Conservation (phyloP, 2,113 vertebrate genomes). For the Psilopsiagon aurifrons region DNA sequence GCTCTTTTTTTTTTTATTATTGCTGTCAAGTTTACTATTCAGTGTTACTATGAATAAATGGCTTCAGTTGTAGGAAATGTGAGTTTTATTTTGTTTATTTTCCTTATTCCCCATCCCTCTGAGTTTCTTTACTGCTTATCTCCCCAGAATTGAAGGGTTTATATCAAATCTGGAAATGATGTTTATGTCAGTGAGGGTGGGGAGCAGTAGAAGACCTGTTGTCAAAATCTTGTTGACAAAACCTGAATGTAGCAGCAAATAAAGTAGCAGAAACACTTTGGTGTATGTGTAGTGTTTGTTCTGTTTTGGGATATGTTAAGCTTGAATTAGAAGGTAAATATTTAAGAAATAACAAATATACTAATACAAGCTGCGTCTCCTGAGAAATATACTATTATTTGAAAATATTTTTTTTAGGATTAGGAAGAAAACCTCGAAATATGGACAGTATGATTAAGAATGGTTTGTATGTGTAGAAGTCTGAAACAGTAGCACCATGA, state of each 20-base stretch:
- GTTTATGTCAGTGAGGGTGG: background rate
- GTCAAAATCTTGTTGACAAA: background rate
- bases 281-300: background rate
- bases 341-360: background rate
- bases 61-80: background rate
- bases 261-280: background rate
- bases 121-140: background rate
- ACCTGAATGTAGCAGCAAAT: background rate
- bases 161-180: background rate
- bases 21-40: background rate
- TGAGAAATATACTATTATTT: background rate
- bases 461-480: background rate
- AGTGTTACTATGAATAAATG: background rate
- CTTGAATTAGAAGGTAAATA: background rate
- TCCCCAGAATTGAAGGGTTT: background rate
- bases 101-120: background rate
- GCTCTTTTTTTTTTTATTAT: background rate
- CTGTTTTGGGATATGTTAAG: background rate
- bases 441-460: background rate
- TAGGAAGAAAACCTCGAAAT: background rate
- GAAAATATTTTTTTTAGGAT: background rate
- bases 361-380: background rate
- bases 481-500: background rate
- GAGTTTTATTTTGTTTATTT: background rate
- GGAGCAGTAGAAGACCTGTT: background rate